Evolutionary conservation across 2,797 vertebrate species (phyloP).

Genomic region (Capromys pilorides): DNA sequence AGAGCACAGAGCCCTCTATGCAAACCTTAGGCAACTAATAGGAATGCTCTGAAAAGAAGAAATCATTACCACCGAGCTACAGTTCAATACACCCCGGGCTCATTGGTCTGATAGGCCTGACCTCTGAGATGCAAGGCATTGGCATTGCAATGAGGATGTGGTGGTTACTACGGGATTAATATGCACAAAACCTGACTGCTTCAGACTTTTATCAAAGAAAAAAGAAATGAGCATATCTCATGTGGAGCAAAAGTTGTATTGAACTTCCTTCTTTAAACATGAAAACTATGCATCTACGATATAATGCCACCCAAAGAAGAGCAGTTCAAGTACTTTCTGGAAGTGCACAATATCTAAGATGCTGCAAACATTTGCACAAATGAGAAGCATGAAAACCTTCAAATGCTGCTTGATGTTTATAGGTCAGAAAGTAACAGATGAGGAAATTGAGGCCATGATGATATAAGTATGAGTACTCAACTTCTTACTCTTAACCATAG

Average conservation of each 20-base stretch:
- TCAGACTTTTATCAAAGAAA: slow-evolving; percentile 71
- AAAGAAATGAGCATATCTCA: slow-evolving; percentile 35
- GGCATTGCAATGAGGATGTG: slow-evolving; percentile 73
- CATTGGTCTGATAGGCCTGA: slow-evolving; percentile 78
- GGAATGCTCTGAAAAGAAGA: slow-evolving; percentile 64
- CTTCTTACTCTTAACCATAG: neutral
- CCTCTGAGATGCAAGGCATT: slow-evolving; percentile 77
- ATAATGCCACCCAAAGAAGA: neutral
- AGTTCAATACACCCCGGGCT: slow-evolving; percentile 71
- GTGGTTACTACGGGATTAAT: slow-evolving; percentile 78
- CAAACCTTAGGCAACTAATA: slow-evolving; percentile 58
- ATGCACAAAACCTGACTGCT: slow-evolving; percentile 75
- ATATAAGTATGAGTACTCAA: neutral
- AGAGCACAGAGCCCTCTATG: slow-evolving; percentile 58
- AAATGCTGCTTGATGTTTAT: neutral
- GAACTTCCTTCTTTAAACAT: slow-evolving; percentile 20
- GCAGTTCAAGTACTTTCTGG: neutral
- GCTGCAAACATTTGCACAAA: neutral
- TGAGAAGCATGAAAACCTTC: neutral
- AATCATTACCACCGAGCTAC: slow-evolving; percentile 69
- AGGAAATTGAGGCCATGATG: neutral
- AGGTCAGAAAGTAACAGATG: neutral
- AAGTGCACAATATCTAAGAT: neutral
- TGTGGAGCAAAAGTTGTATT: slow-evolving; percentile 29
- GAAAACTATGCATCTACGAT: slow-evolving; percentile 17